phyloP scores from a whole-genome alignment of 2,888 invertebrate genomes.

The Cataglyphis cursor region DNA sequence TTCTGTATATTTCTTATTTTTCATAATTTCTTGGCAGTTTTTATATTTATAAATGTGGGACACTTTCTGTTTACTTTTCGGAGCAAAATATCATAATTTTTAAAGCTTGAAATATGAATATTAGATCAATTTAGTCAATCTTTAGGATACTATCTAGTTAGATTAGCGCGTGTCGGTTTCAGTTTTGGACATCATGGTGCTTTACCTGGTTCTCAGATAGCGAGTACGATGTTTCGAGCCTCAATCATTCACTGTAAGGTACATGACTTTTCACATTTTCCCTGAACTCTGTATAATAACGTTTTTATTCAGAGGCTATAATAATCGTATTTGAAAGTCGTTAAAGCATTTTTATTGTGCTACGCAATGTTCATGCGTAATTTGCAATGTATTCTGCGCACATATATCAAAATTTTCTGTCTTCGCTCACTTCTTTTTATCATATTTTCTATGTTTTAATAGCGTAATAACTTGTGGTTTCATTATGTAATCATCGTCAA shows the following conservation, averaged over 20 bases:
- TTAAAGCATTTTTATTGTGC: not conserved
- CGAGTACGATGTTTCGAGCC: slow-evolving; percentile 71
- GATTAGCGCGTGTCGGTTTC: slow-evolving; percentile 79
- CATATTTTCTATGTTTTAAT: not conserved
- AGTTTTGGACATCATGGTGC: slow-evolving; percentile 84
- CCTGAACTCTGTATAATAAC: slow-evolving; percentile 10
- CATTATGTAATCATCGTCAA: not conserved
- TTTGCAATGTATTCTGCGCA: not conserved
- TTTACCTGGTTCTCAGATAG: slow-evolving; percentile 85
- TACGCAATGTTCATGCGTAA: not conserved
- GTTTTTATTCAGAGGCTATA: not conserved
- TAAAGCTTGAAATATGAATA: not conserved
- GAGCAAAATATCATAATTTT: not conserved
- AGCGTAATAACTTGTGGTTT: not conserved
- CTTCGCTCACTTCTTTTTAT: not conserved
- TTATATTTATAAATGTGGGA: not conserved
- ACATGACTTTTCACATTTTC: slow-evolving; percentile 44
- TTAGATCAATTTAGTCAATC: not conserved
- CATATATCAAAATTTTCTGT: not conserved
- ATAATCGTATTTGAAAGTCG: not conserved
- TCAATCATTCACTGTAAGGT: slow-evolving; percentile 70
- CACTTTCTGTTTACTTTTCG: not conserved
- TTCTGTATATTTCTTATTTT: not conserved
- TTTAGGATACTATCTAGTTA: slow-evolving; percentile 42
- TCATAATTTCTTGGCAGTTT: not conserved